Base-by-base conservation (phyloP, 2,797 vertebrate species). In the Acanthiza pusilla region DNA sequence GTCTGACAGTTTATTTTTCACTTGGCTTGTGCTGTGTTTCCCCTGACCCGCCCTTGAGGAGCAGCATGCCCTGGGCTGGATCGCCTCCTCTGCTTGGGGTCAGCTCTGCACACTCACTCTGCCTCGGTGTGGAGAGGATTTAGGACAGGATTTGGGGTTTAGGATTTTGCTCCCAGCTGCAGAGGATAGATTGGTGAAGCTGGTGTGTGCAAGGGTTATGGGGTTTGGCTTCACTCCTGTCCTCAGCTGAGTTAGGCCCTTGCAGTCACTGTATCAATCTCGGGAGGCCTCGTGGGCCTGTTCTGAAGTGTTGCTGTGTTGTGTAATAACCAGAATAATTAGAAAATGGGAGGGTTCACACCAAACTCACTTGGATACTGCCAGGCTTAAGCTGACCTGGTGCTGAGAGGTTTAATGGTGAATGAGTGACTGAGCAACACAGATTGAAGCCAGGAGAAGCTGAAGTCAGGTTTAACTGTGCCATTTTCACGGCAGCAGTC, bases 61-160 rank as follows among this genome's bases (percentile, higher is more conserved):
- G 30, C 12, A 72, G 25, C 0, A 0, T 9, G 30, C 36, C 43
- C 85, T 72, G n/a, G 53, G 72, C 58, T 68, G 55, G 65, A 32
- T 47, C 68, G 32, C 12, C 48, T 71, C 32, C 1, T 2, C 22
- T 55, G 61, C 57, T 68, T 1, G 1, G 62, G 22, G 23, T 48
- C 43, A 36, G 57, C 36, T 32, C 5, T 61, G 43, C 42, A 16
- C 36, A 5, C 8, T 21, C n/a, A 42, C 32, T 76, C 10, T 84
- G 53, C 50, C 62, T n/a, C 0, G 0, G 3, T 29, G 38, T 36
- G 67, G 27, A 73, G 55, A 34, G 74, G 43, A 20, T 1, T 2
- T 18, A 23, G 67, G 74, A 14, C 1, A 13, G 42, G 8, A 42
- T 42, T 42, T 42, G 15, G 40, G 40, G 7, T 63, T 42, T 42